Evolutionary conservation across 2,888 invertebrate genomes (phyloP), one percentile per base, ranked within the genome.

Genomic region (Malthinus flaveolus): DNA sequence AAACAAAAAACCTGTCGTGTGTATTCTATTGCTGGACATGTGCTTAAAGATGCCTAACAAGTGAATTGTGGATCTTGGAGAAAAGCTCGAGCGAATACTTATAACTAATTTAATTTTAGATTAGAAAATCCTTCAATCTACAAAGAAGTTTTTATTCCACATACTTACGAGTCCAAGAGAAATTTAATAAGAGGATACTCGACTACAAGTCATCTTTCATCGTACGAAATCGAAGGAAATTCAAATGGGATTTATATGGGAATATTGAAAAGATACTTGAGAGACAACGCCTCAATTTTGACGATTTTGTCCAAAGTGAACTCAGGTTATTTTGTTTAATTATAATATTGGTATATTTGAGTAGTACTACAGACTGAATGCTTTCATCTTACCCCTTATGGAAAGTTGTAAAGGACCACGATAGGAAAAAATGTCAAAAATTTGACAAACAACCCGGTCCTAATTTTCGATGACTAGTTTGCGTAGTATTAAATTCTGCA

Each of bases 1-100:
- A 3, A 74, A 71, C 53, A 79, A 78, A 57, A 78, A 81, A 55
- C 81, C 82, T 0, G 80, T 81, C 23, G 68, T 83, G 6, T 78
- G 81, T 61, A 69, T 83, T n/a, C 64, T 82, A 5, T 78, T 84
- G 11, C 78, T 84, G 76, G 84, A 85, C 67, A 84, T 83, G 83
- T 85, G 84, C 64, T 74, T 83, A 45, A 74, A 79, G 58, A 70
- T 73, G 65, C 80, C 84, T 49, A 79, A 82, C 63, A 79, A 78
- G 82, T 83, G 71, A 57, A 63, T 70, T 7, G 1, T 47, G 12
- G 33, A 47, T 10, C 23, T 46, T 32, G 10, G 10, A 32, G n/a
- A 7, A 8, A 42, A 37, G 1, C 6, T 11, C 2, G 7, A 11
- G 11, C 37, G 6, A 3, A 37, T n/a, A n/a, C n/a, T n/a, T n/a